Base-by-base conservation (phyloP, 1,140 invertebrate genomes). In the Drosophila suzukii region DNA sequence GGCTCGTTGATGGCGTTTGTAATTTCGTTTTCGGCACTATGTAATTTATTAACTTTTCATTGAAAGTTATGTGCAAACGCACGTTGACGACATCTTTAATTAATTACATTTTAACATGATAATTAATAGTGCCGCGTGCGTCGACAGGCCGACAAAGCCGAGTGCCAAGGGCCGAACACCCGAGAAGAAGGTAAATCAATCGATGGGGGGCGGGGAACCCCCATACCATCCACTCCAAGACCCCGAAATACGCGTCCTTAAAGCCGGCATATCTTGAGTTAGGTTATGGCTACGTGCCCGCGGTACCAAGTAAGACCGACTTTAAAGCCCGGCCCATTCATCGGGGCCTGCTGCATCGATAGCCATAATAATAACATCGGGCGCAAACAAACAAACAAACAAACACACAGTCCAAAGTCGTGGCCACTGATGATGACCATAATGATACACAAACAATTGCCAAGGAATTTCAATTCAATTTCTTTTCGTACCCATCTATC, bases 31-130 rank as follows among this genome's bases (percentile, higher is more conserved):
- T 88, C 85, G 84, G 84, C 70, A 84, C 89, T 90, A 89, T 77
- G 84, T 88, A 89, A 89, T 89, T 89, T 89, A 89, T 89, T 84
- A 89, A 89, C 84, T 84, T 89, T 89, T 89, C 84, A 89, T 89
- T 89, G 84, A 90, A 90, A 89, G 84, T 89, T 89, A 89, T 89
- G 84, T 89, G 85, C 81, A 70, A 72, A 51, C 75, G 66, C 65
- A 51, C 72, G 68, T 62, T 75, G 85, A 81, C 84, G 84, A 90
- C 84, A 89, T 90, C 81, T 89, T 89, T 90, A 89, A 89, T 89
- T 89, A 89, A 89, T 89, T 89, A 89, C 84, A 89, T 89, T 89
- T 89, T 89, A 89, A 89, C 84, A 81, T 89, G 84, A 89, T 89
- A 89, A 89, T 89, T 89, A 89, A 89, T 89, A 85, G 84, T 78